Percentiles rank a stretch among this genome's conserved stretches.
phyloP scores from a whole-genome alignment of 2,888 invertebrate genomes.

The Eueremaeus valkanovi region DNA sequence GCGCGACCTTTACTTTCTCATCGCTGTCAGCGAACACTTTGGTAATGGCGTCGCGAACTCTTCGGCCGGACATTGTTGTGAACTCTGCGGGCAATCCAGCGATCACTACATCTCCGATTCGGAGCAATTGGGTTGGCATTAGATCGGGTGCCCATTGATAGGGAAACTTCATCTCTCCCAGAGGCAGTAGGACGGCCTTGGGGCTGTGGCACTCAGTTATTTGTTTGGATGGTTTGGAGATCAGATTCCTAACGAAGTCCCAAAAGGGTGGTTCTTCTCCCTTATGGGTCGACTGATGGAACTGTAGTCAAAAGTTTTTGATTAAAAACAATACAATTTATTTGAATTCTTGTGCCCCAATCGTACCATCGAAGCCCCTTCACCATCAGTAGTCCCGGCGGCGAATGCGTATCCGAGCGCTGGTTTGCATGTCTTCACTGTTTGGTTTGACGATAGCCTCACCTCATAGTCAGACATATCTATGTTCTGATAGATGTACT shows the following conservation, averaged over 20 bases:
- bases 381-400: conserved; percentile 88
- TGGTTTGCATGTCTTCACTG: conserved; percentile 70
- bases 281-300: conserved; percentile 34
- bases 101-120: conserved; percentile 64
- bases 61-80: conserved; percentile 56
- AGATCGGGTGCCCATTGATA: conserved; percentile 85
- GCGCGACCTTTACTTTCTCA: conserved; percentile 61
- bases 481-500: conserved; percentile 73
- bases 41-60: conserved; percentile 58
- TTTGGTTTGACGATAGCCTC: conserved; percentile 14
- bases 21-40: conserved; percentile 48
- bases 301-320: not conserved
- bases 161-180: conserved; percentile 67
- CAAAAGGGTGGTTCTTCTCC: conserved; percentile 61
- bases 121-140: conserved; percentile 72
- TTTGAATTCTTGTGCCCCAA: conserved; percentile 54
- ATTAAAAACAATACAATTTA: not conserved
- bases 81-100: conserved; percentile 85
- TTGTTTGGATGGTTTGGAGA: conserved; percentile 62
- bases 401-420: conserved; percentile 88
- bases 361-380: conserved; percentile 59
- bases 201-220: conserved; percentile 75
- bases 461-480: conserved; percentile 68
- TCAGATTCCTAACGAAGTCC: conserved; percentile 68
- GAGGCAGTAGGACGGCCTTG: conserved; percentile 82